phyloP scores from a whole-genome alignment of 2,113 vertebrate genomes.

The Eurystomus gularis region DNA sequence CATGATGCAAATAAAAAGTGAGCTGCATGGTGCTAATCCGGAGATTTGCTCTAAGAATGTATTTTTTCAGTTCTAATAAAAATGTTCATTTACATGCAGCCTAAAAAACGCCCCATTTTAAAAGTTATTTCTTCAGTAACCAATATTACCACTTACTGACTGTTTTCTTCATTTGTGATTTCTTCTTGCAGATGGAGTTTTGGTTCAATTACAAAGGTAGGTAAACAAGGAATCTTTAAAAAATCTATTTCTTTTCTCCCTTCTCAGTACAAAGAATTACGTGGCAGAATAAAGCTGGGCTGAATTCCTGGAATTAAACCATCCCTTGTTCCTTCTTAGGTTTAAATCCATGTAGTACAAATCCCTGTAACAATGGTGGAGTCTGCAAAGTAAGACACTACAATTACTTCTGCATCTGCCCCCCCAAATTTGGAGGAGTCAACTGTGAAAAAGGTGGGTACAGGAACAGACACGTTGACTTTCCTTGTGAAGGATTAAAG shows the following conservation, averaged over 20 bases:
- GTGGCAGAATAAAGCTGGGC: too few species aligned
- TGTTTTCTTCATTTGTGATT: neutral
- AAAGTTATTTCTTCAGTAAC: neutral
- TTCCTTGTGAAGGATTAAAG: neutral
- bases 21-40: neutral
- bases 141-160: neutral
- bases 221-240: neutral
- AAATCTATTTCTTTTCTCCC: neutral
- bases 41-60: neutral
- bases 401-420: conserved; percentile 70
- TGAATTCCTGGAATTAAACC: neutral
- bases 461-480: neutral
- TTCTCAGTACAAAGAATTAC: neutral
- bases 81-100: neutral
- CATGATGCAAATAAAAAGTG: rapidly evolving
- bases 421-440: conserved; percentile 63
- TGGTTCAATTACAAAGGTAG: conserved; percentile 83
- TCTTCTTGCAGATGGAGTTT: conserved; percentile 82
- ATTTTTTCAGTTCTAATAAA: neutral
- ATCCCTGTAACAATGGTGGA: conserved; percentile 73
- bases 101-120: neutral
- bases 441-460: conserved; percentile 71
- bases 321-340: conserved; percentile 21
- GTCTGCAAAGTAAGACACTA: conserved; percentile 65
- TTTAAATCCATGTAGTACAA: conserved; percentile 66